Conservation (phyloP, 2,113 vertebrate genomes). For the Catharus bicknelli region DNA sequence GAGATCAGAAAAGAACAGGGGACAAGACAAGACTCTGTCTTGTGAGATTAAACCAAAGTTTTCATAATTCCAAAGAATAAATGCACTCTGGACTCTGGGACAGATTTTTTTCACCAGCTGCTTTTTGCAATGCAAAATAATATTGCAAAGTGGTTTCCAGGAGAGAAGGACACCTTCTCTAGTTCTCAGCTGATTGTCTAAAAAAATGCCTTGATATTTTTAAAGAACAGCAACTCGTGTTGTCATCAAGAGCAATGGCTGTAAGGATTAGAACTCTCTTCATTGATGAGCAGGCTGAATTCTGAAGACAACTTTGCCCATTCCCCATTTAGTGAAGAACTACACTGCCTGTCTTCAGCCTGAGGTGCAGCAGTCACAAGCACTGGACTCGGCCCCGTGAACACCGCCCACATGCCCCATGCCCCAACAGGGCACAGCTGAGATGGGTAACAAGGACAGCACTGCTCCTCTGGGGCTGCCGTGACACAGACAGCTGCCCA, state of each 20-base stretch:
- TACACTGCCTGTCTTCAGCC: neutral
- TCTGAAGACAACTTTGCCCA: neutral
- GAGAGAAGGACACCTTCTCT: neutral
- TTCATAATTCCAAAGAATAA: neutral
- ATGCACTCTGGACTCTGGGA: neutral
- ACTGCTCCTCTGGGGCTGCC: too few species aligned
- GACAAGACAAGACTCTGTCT: neutral
- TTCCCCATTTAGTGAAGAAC: neutral
- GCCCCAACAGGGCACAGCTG: too few species aligned
- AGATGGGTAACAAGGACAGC: too few species aligned
- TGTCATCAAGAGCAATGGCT: neutral
- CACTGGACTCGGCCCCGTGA: too few species aligned
- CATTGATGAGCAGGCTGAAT: neutral
- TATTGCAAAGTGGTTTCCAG: neutral
- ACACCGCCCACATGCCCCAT: too few species aligned
- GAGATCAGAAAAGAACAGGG: neutral
- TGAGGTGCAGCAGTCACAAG: neutral
- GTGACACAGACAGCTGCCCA: too few species aligned
- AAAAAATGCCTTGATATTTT: neutral
- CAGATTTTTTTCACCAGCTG: neutral
- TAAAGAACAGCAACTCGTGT: neutral
- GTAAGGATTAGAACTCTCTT: neutral
- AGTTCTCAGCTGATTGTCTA: neutral
- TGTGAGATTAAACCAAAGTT: neutral
- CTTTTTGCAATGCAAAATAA: neutral